These are phyloP conservation scores for Pollenia griseotomentosa DNA, from an alignment of 2,888 invertebrate genomes.

Conservation along the genomic window DNA sequence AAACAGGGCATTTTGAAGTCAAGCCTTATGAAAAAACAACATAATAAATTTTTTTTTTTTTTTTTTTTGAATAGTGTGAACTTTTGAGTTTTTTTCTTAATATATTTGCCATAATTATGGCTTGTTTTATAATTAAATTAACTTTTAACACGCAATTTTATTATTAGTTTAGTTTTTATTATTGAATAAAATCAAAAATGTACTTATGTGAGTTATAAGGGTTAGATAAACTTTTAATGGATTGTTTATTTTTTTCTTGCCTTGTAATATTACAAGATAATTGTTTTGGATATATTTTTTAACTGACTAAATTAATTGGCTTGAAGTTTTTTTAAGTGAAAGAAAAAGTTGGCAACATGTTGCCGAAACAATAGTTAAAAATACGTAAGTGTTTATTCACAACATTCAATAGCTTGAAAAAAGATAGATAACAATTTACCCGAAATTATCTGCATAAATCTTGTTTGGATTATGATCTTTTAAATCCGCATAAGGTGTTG, in stretches of 20 bases:
- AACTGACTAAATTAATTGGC: too few species aligned
- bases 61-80: conserved; percentile 50
- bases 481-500: too few species aligned
- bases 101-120: conserved; percentile 33
- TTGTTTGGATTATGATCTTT: too few species aligned
- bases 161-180: conserved; percentile 28
- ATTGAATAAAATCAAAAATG: conserved; percentile 32
- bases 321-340: too few species aligned
- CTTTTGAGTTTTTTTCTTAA: conserved; percentile 44
- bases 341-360: too few species aligned
- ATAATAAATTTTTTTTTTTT: conserved; percentile 4
- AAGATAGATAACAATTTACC: too few species aligned
- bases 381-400: too few species aligned
- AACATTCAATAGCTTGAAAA: too few species aligned
- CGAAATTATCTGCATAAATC: too few species aligned
- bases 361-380: too few species aligned
- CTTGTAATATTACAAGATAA: background rate
- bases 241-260: background rate
- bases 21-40: background rate
- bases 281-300: background rate
- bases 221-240: conserved; percentile 44
- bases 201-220: background rate
- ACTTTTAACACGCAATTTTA: conserved; percentile 63
- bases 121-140: conserved; percentile 55
- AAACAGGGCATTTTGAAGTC: conserved; percentile 2